Conservation (phyloP, 2,888 invertebrate species). For the Drosophila parthenogenetica region DNA sequence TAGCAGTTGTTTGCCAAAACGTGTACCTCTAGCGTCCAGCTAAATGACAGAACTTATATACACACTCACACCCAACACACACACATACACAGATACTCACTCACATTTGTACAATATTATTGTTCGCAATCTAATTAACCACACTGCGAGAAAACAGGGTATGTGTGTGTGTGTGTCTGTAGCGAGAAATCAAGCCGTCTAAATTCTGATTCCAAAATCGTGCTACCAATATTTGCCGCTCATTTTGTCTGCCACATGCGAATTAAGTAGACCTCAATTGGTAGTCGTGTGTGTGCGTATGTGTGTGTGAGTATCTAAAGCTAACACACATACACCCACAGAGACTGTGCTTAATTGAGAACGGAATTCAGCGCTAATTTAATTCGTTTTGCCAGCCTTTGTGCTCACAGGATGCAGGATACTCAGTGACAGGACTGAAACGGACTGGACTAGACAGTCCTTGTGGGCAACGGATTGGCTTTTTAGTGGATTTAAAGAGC, state of each 20-base stretch:
- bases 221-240: slow-evolving; percentile 52
- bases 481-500: slow-evolving; percentile 46
- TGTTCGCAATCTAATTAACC: slow-evolving; percentile 73
- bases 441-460: neutral
- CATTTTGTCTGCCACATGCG: slow-evolving; percentile 35
- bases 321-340: neutral
- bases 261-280: slow-evolving; percentile 42
- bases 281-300: slow-evolving; percentile 24
- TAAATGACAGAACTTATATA: slow-evolving; percentile 30
- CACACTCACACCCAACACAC: slow-evolving; percentile 25
- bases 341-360: slow-evolving; percentile 67
- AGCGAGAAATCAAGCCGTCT: neutral
- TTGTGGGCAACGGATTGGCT: slow-evolving; percentile 15
- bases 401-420: slow-evolving; percentile 9
- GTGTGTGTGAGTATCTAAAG: neutral
- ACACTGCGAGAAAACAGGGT: slow-evolving; percentile 32
- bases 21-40: neutral
- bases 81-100: slow-evolving; percentile 6
- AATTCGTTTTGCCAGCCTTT: slow-evolving; percentile 50
- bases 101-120: slow-evolving; percentile 64
- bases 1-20: slow-evolving; percentile 12
- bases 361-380: slow-evolving; percentile 68
- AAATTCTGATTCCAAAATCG: slow-evolving; percentile 22
- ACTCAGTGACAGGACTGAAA: slow-evolving; percentile 5
- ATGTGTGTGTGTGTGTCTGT: neutral